These are phyloP conservation scores for Aldrovandia affinis DNA, from an alignment of 2,797 vertebrate genomes.

Conservation along the genomic window DNA sequence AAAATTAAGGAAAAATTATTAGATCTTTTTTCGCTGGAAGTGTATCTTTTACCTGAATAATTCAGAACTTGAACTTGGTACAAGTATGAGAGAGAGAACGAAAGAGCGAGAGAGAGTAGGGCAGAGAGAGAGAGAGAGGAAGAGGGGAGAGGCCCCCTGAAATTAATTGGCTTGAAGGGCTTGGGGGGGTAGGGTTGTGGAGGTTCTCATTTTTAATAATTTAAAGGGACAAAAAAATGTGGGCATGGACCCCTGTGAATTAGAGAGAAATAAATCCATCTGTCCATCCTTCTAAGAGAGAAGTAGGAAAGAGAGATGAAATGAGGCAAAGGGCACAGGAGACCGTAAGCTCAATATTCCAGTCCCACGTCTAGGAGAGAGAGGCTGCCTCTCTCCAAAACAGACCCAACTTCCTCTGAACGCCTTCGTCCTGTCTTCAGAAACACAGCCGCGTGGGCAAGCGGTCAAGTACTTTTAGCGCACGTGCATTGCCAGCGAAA, in stretches of 20 bases:
- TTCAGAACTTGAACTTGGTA: background rate
- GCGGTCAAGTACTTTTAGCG: background rate
- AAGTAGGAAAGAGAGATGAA: background rate
- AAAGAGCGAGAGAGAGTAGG: slow-evolving; percentile 7
- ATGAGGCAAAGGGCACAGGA: background rate
- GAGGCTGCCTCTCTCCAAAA: background rate
- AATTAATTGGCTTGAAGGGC: background rate
- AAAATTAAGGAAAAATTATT: too few species aligned
- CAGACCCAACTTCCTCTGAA: background rate
- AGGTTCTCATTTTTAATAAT: slow-evolving; percentile 42
- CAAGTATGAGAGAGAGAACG: background rate
- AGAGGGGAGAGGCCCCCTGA: background rate
- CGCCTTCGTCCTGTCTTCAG: background rate
- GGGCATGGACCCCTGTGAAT: slow-evolving; percentile 35
- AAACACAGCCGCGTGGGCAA: background rate
- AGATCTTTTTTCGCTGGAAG: too few species aligned
- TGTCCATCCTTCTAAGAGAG: background rate
- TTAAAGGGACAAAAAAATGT: slow-evolving; percentile 49
- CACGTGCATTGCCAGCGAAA: background rate
- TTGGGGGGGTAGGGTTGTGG: background rate
- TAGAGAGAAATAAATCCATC: background rate
- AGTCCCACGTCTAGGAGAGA: background rate
- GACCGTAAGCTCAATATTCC: background rate
- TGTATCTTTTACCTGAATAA: background rate
- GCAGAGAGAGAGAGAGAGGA: background rate